Conservation (phyloP, 2,797 vertebrate species). For the Acanthurus leucopareius region DNA sequence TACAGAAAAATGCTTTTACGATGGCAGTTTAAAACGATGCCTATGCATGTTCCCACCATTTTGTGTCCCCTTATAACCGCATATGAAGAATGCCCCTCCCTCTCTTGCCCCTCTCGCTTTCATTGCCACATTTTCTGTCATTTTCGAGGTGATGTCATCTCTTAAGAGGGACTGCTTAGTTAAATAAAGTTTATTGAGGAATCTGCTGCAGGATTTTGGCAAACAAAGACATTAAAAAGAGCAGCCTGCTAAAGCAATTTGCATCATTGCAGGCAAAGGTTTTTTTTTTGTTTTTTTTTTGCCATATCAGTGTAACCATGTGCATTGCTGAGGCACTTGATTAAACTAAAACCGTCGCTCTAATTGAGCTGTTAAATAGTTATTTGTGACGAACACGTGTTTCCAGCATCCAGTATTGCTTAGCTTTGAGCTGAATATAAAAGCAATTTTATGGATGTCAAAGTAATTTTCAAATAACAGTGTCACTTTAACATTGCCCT, state of each 20-base stretch:
- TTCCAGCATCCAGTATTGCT: neutral
- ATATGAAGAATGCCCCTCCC: slow-evolving; percentile 64
- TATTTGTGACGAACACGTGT: neutral
- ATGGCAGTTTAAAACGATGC: slow-evolving; percentile 59
- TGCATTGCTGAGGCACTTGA: slow-evolving; percentile 2
- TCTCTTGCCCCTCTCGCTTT: slow-evolving; percentile 70
- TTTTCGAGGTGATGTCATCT: slow-evolving; percentile 77
- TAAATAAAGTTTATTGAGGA: slow-evolving; percentile 77
- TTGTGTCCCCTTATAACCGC: slow-evolving; percentile 61
- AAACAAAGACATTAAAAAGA: slow-evolving; percentile 79
- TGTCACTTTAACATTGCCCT: neutral
- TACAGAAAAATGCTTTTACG: slow-evolving; percentile 68
- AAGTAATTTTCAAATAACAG: slow-evolving; percentile 4
- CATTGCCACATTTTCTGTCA: slow-evolving; percentile 77
- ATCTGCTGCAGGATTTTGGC: slow-evolving; percentile 69
- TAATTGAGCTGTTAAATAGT: slow-evolving; percentile 2
- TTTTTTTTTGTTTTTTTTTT: slow-evolving; percentile 31
- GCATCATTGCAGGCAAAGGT: slow-evolving; percentile 27
- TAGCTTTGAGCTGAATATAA: slow-evolving; percentile 20
- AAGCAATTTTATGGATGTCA: slow-evolving; percentile 10
- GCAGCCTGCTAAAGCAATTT: slow-evolving; percentile 63
- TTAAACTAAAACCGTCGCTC: slow-evolving; percentile 20
- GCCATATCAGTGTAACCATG: slow-evolving; percentile 11
- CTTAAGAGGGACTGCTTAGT: slow-evolving; percentile 67
- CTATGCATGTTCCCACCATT: slow-evolving; percentile 65